Evolutionary conservation across 2,888 invertebrate genomes (phyloP).

Genomic region (Polydrusus tereticollis): DNA sequence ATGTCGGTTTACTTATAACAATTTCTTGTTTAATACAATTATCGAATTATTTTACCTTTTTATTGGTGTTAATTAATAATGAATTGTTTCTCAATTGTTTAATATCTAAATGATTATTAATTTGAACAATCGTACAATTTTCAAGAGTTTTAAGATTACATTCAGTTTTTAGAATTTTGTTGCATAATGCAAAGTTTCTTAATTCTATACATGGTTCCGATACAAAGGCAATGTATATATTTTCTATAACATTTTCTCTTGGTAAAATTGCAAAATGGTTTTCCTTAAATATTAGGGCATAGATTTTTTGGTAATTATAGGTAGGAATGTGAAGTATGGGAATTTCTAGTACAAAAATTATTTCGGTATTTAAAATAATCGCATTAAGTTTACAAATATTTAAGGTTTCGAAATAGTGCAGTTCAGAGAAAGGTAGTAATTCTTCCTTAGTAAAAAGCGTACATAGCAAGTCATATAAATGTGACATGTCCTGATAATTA

Average conservation of each 20-base stretch:
- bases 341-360: background rate
- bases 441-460: background rate
- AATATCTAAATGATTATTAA: background rate
- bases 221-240: background rate
- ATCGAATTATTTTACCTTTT: no score
- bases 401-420: background rate
- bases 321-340: background rate
- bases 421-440: background rate
- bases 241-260: background rate
- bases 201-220: background rate
- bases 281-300: background rate
- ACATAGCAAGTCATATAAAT: background rate
- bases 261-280: background rate
- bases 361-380: background rate
- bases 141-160: background rate
- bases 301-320: background rate
- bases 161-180: background rate
- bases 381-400: background rate
- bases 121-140: background rate
- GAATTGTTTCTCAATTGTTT: background rate
- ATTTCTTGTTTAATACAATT: no score
- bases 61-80: background rate
- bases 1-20: no score
- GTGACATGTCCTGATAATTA: background rate
- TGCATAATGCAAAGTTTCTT: background rate